Base-by-base conservation (phyloP, 2,888 invertebrate genomes). In the Leucozona laternaria region DNA sequence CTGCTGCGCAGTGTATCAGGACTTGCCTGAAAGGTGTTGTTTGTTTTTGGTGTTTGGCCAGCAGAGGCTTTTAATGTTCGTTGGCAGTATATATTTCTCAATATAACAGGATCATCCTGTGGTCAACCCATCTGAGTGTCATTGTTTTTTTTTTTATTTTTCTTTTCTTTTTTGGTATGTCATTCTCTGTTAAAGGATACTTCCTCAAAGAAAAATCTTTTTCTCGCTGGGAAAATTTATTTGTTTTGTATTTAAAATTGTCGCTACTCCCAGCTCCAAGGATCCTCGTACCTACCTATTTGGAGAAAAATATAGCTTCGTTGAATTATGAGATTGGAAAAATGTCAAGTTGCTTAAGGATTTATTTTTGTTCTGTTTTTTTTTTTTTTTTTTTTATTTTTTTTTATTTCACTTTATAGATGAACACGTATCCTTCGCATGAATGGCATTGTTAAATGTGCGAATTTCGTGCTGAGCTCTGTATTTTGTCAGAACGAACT, bases 371-470 rank as follows among this genome's bases (percentile, higher is more conserved):
- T 50, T 62, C 8, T 40, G n/a, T 2, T 57, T 40, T 71, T 40
- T 13, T 58, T 15, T 22, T 64, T 15, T 43, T 28, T 28, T 15
- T 50, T 66, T 2, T 57, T 40, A 57, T 40, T 13, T 58, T 15
- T 22, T 64, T 15, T 43, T 28, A 28, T 15, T 50, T 66, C 6
- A 53, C 37, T 34, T 55, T 17, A 11, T 34, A 57, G 60, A 73
- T 62, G 79, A 83, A 62, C 79, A 83, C 75, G 79, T 84, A 75
- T 79, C 70, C 75, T 75, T 53, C 45, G 70, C 57, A 45, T 75
- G 79, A 71, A 84, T 84, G 84, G 71, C 84, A 79, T 79, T 84
- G 84, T 79, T 79, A 76, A 76, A 84, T 76, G 79, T 76, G 75
- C 62, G 79, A 83, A 75, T 57, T 64, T 64, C 75, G 57, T 73